Evolutionary conservation across 2,888 invertebrate genomes (phyloP).

Genomic region (Drosophila hamatofila): DNA sequence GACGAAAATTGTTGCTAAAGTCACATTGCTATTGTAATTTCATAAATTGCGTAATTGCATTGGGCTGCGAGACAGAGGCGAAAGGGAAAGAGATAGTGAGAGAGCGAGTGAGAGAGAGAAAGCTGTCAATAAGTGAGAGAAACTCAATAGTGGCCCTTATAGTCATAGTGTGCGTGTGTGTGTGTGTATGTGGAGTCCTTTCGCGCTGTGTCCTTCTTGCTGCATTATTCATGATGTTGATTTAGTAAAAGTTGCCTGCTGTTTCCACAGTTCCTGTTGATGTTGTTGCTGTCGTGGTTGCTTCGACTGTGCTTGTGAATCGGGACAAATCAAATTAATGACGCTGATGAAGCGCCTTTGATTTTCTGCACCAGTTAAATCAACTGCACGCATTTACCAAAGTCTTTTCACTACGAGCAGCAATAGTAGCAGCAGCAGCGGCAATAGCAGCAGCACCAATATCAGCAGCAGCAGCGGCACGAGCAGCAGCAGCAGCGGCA

Average conservation of each 20-base stretch:
- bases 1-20: conserved; percentile 59
- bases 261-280: conserved; percentile 1
- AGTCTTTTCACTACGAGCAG: not conserved
- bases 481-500: conserved; percentile 24
- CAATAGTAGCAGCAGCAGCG: not conserved
- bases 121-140: conserved; percentile 41
- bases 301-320: conserved; percentile 17
- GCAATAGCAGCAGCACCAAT: conserved; percentile 11
- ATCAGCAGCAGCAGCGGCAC: conserved; percentile 23
- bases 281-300: conserved; percentile 4
- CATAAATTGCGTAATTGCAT: conserved; percentile 74
- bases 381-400: conserved; percentile 31
- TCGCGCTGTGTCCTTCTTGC: conserved; percentile 23
- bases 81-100: not conserved
- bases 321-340: conserved; percentile 63
- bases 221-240: conserved; percentile 63
- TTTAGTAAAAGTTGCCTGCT: conserved; percentile 46
- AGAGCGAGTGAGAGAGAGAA: not conserved
- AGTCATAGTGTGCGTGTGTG: not conserved
- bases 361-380: conserved; percentile 47
- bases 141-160: conserved; percentile 44
- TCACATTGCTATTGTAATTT: conserved; percentile 66
- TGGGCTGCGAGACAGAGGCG: conserved; percentile 11
- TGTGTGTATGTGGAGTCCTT: conserved; percentile 1
- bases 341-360: conserved; percentile 57